A percentile compares a stretch with the other conserved stretches of the same genome.
Conservation (phyloP, 1,140 invertebrate genomes). For the Leguminivora glycinivorella region DNA sequence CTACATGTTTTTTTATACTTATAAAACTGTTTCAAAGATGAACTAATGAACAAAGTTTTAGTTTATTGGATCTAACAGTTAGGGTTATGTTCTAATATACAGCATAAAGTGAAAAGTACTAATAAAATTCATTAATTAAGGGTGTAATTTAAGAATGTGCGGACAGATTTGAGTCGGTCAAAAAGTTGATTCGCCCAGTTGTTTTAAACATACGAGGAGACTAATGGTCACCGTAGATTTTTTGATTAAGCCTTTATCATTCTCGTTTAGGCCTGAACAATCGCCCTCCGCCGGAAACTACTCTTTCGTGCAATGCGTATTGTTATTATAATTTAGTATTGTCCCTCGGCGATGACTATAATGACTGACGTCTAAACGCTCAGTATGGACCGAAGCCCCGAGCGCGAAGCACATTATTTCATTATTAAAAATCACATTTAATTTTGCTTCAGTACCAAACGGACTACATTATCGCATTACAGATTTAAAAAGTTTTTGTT, state of each 20-base stretch:
- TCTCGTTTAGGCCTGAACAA: conserved; percentile 31
- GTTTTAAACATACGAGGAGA: background rate
- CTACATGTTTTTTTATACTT: too few species aligned
- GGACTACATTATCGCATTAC: background rate
- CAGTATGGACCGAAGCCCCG: conserved; percentile 16
- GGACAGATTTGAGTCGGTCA: too few species aligned
- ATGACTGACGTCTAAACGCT: conserved; percentile 22
- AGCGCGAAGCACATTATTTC: conserved; percentile 5
- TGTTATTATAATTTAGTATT: conserved; percentile 62
- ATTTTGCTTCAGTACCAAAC: background rate
- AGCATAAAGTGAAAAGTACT: too few species aligned
- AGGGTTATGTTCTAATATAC: too few species aligned
- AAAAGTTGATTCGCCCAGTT: too few species aligned
- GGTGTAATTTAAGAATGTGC: too few species aligned
- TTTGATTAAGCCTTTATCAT: background rate
- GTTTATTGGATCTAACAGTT: too few species aligned
- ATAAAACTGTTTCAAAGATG: too few species aligned
- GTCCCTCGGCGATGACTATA: conserved; percentile 34
- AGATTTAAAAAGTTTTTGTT: background rate
- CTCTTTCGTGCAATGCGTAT: conserved; percentile 51
- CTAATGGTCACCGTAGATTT: background rate
- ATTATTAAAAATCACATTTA: background rate
- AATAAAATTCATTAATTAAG: too few species aligned
- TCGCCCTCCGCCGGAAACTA: conserved; percentile 50
- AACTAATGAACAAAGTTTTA: too few species aligned